phyloP scores from a whole-genome alignment of 2,113 vertebrate genomes.

The Spilogale gracilis region DNA sequence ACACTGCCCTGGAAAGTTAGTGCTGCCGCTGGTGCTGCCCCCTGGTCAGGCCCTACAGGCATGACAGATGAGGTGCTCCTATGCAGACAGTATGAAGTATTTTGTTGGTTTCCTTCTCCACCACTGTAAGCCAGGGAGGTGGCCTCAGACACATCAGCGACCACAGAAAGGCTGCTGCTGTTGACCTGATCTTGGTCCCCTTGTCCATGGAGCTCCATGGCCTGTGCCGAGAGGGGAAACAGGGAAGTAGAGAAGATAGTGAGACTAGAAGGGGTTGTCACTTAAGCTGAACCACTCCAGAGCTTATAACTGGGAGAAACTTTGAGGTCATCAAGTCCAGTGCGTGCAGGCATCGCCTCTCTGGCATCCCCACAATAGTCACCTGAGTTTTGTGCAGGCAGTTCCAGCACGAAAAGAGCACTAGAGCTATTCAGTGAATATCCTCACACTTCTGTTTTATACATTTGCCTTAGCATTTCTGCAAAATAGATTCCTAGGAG shows the following conservation, averaged over 20 bases:
- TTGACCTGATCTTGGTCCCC: neutral
- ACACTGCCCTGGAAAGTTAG: too few species aligned
- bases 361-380: fast-evolving
- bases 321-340: neutral
- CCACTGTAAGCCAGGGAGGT: neutral
- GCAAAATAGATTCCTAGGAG: neutral
- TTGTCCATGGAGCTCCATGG: neutral
- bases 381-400: neutral
- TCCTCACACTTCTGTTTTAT: neutral
- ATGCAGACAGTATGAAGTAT: neutral
- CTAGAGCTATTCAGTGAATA: neutral
- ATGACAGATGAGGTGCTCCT: neutral
- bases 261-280: neutral
- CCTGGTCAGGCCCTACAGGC: fast-evolving
- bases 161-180: neutral
- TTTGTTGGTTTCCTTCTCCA: neutral
- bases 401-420: neutral
- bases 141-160: neutral
- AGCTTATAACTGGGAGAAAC: neutral
- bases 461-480: neutral
- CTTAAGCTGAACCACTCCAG: neutral
- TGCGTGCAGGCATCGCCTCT: neutral
- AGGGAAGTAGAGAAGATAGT: neutral
- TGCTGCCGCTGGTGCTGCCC: neutral
- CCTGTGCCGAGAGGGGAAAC: neutral